Conservation (phyloP, 2,888 invertebrate genomes). For the Pomacea canaliculata region DNA sequence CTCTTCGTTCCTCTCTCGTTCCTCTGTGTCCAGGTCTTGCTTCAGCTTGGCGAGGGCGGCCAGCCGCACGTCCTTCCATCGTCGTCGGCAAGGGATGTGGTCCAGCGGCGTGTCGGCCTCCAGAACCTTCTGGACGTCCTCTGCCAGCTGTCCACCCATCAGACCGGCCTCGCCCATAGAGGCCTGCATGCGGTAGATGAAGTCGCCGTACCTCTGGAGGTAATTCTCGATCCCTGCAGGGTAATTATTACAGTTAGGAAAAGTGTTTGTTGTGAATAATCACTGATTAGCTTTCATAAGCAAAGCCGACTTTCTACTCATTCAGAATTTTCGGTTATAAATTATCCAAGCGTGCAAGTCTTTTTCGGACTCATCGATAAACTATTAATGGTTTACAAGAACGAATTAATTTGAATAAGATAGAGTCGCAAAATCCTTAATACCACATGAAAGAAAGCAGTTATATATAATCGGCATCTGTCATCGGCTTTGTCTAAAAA, state of each 20-base stretch:
- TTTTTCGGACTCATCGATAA: too few species aligned
- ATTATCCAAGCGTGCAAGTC: too few species aligned
- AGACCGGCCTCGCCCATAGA: conserved; percentile 45
- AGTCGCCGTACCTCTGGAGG: conserved; percentile 52
- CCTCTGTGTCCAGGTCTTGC: conserved; percentile 38
- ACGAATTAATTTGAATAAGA: too few species aligned
- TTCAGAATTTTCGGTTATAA: too few species aligned
- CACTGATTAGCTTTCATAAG: too few species aligned
- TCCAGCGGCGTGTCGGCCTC: conserved; percentile 44
- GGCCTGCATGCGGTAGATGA: conserved; percentile 47
- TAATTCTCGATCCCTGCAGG: conserved; percentile 49
- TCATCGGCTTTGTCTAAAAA: too few species aligned
- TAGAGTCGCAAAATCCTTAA: too few species aligned
- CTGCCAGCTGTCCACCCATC: conserved; percentile 41
- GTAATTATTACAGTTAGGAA: neutral
- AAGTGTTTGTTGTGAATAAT: too few species aligned
- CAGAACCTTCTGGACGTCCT: conserved; percentile 43
- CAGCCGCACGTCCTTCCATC: conserved; percentile 60
- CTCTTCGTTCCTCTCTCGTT: neutral
- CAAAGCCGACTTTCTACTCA: too few species aligned
- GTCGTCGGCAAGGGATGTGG: conserved; percentile 47
- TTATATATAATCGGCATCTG: too few species aligned
- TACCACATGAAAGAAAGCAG: too few species aligned
- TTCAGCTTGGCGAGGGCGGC: conserved; percentile 60
- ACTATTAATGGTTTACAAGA: too few species aligned